Evolutionary conservation across 37 sponge, comb jelly and placozoan species (phyloP).

Genomic region (Mnemiopsis leidyi): DNA sequence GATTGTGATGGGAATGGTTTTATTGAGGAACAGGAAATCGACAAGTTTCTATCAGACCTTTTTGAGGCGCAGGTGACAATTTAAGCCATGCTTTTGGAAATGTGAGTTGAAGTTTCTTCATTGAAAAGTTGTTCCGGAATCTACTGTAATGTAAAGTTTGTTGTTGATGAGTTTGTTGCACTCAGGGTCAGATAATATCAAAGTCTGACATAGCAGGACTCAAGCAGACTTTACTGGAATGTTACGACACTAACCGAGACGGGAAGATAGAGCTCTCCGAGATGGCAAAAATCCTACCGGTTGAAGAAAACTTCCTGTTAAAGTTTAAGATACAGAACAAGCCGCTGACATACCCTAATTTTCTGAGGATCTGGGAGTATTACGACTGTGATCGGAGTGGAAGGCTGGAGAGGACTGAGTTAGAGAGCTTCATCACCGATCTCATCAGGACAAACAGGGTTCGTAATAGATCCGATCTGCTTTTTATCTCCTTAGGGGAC

Average conservation of each 20-base stretch:
- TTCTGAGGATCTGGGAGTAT: slow-evolving; percentile 45
- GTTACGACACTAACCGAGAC: neutral
- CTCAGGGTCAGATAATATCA: slow-evolving; percentile 6
- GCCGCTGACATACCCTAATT: slow-evolving; percentile 27
- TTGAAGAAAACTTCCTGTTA: slow-evolving; percentile 38
- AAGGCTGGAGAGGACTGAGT: neutral
- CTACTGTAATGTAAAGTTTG: too few species aligned
- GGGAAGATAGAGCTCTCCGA: slow-evolving; percentile 4
- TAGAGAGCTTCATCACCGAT: neutral
- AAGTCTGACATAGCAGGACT: slow-evolving; percentile 34
- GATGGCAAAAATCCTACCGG: neutral
- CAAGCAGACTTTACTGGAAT: slow-evolving; percentile 12
- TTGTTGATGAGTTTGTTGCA: too few species aligned
- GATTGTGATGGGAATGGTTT: neutral
- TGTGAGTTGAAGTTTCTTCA: neutral
- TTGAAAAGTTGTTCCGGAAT: too few species aligned
- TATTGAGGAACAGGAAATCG: neutral
- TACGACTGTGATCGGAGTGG: slow-evolving; percentile 22
- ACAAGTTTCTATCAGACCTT: neutral
- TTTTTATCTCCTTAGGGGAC: too few species aligned
- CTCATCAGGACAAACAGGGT: slow-evolving; percentile 5
- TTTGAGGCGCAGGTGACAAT: neutral
- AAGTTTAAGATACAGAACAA: neutral
- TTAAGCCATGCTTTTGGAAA: neutral
- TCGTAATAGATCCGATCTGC: neutral